phyloP scores from a whole-genome alignment of 2,888 invertebrate genomes.

The Rhagonycha lutea region DNA sequence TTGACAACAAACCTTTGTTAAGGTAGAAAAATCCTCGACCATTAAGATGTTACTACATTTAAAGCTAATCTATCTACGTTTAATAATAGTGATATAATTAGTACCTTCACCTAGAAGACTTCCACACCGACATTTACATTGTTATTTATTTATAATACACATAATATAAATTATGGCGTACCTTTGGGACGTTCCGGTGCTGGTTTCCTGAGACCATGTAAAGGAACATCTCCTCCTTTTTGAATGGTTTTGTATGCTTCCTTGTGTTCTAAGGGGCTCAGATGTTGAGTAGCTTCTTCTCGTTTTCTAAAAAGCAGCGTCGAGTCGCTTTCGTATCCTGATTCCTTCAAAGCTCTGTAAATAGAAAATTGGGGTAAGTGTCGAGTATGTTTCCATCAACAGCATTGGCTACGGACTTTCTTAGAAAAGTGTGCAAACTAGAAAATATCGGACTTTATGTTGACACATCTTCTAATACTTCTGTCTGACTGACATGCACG shows the following conservation, averaged over 20 bases:
- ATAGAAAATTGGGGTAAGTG: constrained; percentile 13
- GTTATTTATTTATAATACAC: not conserved
- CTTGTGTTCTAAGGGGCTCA: constrained; percentile 83
- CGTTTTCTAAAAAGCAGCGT: constrained; percentile 83
- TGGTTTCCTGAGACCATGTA: constrained; percentile 87
- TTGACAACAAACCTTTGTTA: constrained; percentile 24
- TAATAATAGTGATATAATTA: constrained; percentile 2
- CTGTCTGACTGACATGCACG: not conserved
- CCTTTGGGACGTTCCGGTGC: constrained; percentile 84
- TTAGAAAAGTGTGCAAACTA: not conserved
- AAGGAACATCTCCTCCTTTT: constrained; percentile 92
- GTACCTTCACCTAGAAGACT: constrained; percentile 22
- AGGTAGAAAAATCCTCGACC: constrained; percentile 9
- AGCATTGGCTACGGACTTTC: not conserved
- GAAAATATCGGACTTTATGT: not conserved
- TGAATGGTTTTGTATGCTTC: constrained; percentile 87
- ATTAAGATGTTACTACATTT: constrained; percentile 1
- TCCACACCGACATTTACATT: not conserved
- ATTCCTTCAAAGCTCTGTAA: constrained; percentile 80
- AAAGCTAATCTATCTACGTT: not conserved
- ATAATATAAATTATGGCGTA: constrained; percentile 50
- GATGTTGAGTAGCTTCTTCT: constrained; percentile 63
- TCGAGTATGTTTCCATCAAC: not conserved
- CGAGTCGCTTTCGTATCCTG: constrained; percentile 90
- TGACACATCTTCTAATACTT: not conserved